Evolutionary conservation across 2,797 vertebrate species (phyloP), one percentile per base, ranked within the genome.

Genomic region (Urosaurus nigricauda): DNA sequence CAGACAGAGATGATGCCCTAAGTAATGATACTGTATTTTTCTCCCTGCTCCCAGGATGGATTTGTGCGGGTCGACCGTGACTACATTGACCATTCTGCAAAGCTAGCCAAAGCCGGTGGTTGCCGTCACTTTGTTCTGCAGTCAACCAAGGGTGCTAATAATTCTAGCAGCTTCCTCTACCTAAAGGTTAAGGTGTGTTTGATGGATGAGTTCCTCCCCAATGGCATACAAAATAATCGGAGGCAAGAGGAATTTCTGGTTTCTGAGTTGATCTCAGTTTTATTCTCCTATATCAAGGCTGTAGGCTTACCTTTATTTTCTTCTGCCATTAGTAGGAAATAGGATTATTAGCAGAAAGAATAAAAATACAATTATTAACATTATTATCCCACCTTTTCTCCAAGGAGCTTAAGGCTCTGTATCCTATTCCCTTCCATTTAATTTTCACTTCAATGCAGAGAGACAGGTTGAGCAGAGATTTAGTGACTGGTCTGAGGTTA

Each of bases 61-160:
- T 98, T 98, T 89, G 90, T 98, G 85, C 97, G 98, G 0, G 98
- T 99, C 0, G 98, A 99, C 94, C 97, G 98, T 21, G 98, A 99
- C 95, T 98, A 98, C 1, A 97, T 98, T 6, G 93, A 98, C 16
- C 98, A 98, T 91, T 98, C 98, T 17, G 98, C 98, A 0, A 97
- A 98, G 93, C 96, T 98, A 0, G 98, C 98, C 16, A 98, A 98
- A 90, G 96, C 97, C 1, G 98, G 98, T 85, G 98, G 98, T n/a
- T 98, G 98, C 93, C 91, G 94, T 4, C 98, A 98, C 89, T 99
- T 98, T 78, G 97, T 98, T 94, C 95, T 99, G 90, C 93, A 98
- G 91, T 98, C 98, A 13, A 9, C 58, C 60, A 86, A 9, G 51
- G 79, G 79, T 24, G 88, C 88, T 12, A 47, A 83, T 83, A 77